A percentile compares a stretch with the other conserved stretches of the same genome.
These are phyloP conservation scores for Camelus bactrianus DNA, from an alignment of 2,113 vertebrate species.

Conservation along the genomic window DNA sequence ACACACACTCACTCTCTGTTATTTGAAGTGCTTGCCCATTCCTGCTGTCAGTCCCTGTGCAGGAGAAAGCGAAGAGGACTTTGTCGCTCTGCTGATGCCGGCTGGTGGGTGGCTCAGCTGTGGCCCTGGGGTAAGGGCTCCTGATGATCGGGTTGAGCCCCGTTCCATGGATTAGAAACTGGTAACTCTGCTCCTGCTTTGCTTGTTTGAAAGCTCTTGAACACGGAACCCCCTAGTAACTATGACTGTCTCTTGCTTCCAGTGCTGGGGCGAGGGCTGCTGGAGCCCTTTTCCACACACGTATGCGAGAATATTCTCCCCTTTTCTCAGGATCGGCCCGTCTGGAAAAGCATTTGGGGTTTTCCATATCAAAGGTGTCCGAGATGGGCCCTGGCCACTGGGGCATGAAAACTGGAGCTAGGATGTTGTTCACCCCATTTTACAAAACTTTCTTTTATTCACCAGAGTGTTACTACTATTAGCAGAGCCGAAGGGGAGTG, in stretches of 20 bases:
- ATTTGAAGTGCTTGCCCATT: not conserved
- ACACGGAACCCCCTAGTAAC: not conserved
- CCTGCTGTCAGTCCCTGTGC: not conserved
- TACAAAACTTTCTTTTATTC: conserved; percentile 20
- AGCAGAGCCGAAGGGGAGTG: not conserved
- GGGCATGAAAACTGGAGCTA: conserved; percentile 10
- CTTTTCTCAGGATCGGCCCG: conserved; percentile 7
- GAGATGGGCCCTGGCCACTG: conserved; percentile 52
- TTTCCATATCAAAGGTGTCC: conserved; percentile 27
- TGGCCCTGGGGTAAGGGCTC: conserved; percentile 6
- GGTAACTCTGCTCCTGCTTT: conserved; percentile 46
- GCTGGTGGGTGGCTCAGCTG: not conserved
- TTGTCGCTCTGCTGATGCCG: not conserved
- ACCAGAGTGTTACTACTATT: not conserved
- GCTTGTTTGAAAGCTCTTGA: conserved; percentile 73
- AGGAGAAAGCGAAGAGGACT: not conserved
- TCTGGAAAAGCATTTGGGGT: not conserved
- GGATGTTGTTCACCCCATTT: not conserved
- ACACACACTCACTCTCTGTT: rapidly evolving
- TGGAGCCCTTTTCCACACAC: conserved; percentile 18
- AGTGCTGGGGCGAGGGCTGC: conserved; percentile 17
- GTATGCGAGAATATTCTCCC: conserved; percentile 22
- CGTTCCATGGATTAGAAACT: conserved; percentile 67
- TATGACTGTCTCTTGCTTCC: conserved; percentile 1
- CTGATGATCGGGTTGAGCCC: conserved; percentile 61